A percentile compares a stretch with the other conserved stretches of the same genome.
Evolutionary conservation across 2,113 vertebrate species (phyloP).

Genomic region (Girardinichthys multiradiatus): DNA sequence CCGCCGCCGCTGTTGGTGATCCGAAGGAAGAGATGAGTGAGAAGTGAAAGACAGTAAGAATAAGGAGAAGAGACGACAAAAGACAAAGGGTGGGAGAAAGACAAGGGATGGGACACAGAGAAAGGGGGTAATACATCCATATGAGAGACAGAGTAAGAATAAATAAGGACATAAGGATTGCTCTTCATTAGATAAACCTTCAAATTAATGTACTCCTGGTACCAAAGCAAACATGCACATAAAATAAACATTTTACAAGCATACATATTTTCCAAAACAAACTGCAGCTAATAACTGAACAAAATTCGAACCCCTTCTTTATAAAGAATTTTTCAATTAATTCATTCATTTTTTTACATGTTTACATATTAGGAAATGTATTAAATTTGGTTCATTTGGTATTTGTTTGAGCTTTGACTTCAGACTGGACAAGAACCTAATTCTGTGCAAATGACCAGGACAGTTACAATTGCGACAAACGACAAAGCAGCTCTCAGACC

Average conservation of each 20-base stretch:
- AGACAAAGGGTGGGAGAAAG: slow-evolving; percentile 56
- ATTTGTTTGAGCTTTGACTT: neutral
- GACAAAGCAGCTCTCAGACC: slow-evolving; percentile 58
- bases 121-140: slow-evolving; percentile 72
- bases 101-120: slow-evolving; percentile 56
- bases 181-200: slow-evolving; percentile 54
- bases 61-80: slow-evolving; percentile 44
- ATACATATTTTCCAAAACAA: slow-evolving; percentile 8
- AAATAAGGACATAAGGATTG: slow-evolving; percentile 65
- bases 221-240: slow-evolving; percentile 12
- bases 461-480: slow-evolving; percentile 39
- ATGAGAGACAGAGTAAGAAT: slow-evolving; percentile 69
- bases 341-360: no score
- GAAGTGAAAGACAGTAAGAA: slow-evolving; percentile 70
- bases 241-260: neutral
- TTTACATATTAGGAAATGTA: neutral
- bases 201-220: slow-evolving; percentile 9
- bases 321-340: neutral
- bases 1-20: slow-evolving; percentile 78
- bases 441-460: slow-evolving; percentile 41
- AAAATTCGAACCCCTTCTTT: neutral
- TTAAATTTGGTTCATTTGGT: neutral
- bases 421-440: slow-evolving; percentile 11
- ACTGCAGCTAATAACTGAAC: neutral
- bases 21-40: slow-evolving; percentile 75